These are phyloP conservation scores for Drosophila grimshawi DNA, from an alignment of 1,140 invertebrate species.

Conservation along the genomic window DNA sequence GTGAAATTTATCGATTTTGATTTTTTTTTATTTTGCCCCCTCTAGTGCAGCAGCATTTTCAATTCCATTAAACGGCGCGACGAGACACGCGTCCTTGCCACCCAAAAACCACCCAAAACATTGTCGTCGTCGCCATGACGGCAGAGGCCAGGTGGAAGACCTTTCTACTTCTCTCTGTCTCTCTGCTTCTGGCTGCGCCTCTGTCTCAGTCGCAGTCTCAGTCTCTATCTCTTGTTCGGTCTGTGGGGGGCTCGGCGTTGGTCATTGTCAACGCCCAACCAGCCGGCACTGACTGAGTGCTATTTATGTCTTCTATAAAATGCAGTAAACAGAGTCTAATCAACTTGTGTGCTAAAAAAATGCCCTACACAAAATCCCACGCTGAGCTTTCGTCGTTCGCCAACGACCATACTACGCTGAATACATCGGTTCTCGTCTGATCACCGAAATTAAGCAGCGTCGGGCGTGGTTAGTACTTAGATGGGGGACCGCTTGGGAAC, in stretches of 20 bases:
- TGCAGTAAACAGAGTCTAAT: not conserved
- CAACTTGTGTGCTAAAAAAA: not conserved
- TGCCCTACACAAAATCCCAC: too few relatives aligned
- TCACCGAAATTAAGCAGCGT: constrained; percentile 87
- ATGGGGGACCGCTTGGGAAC: constrained; percentile 87
- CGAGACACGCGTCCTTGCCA: constrained; percentile 40
- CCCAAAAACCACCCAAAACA: constrained; percentile 4
- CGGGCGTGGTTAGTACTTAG: constrained; percentile 86
- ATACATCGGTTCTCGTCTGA: constrained; percentile 86
- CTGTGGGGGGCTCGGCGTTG: not conserved
- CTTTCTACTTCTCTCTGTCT: constrained; percentile 31
- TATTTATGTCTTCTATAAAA: constrained; percentile 1
- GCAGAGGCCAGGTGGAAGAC: constrained; percentile 50
- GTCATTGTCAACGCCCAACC: constrained; percentile 47
- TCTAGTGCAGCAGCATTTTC: constrained; percentile 23
- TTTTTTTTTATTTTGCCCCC: constrained; percentile 3
- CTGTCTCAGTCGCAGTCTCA: not conserved
- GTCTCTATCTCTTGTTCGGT: not conserved
- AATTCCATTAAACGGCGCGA: constrained; percentile 35
- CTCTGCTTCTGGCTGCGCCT: not conserved
- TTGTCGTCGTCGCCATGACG: constrained; percentile 41
- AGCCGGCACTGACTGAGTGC: constrained; percentile 1
- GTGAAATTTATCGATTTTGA: constrained; percentile 54
- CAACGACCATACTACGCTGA: constrained; percentile 79
- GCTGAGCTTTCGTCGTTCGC: constrained; percentile 9